Conservation (phyloP, 2,113 vertebrate genomes). For the Pungitius pungitius region DNA sequence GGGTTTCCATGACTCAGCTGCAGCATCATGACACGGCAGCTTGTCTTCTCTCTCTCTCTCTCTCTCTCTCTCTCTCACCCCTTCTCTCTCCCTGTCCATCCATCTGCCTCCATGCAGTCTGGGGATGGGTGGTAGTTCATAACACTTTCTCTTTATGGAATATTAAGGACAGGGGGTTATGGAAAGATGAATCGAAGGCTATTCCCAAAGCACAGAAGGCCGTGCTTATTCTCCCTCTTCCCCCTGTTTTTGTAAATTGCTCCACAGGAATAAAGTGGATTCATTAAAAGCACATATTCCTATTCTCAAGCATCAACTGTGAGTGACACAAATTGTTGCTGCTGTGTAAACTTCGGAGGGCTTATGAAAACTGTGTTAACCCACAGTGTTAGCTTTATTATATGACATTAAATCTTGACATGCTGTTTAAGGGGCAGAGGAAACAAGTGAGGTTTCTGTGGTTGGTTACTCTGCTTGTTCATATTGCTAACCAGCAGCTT, state of each 20-base stretch:
- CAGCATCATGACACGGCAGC: conserved; percentile 39
- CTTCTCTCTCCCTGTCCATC: conserved; percentile 78
- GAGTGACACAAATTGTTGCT: not conserved
- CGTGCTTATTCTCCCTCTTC: not conserved
- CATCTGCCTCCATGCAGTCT: conserved; percentile 15
- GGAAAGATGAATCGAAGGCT: not conserved
- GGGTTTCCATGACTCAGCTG: conserved; percentile 71
- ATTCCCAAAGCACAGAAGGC: conserved; percentile 11
- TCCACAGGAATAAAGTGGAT: not conserved
- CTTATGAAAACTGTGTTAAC: conserved; percentile 4
- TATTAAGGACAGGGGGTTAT: not conserved
- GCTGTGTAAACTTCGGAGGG: not conserved
- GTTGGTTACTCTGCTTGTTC: not conserved
- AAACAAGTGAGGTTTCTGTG: not conserved
- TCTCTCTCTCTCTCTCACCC: conserved; percentile 78
- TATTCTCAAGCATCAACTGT: not conserved
- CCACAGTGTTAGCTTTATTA: conserved; percentile 18
- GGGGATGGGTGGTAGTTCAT: not conserved
- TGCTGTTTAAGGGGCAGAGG: conserved; percentile 17
- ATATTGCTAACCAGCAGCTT: not conserved
- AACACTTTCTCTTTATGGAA: conserved; percentile 11
- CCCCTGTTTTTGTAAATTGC: not conserved
- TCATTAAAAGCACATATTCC: conserved; percentile 1
- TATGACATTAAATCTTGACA: not conserved
- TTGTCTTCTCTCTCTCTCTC: conserved; percentile 72